Conservation (phyloP, 2,797 vertebrate genomes). For the Gorsachius magnificus region DNA sequence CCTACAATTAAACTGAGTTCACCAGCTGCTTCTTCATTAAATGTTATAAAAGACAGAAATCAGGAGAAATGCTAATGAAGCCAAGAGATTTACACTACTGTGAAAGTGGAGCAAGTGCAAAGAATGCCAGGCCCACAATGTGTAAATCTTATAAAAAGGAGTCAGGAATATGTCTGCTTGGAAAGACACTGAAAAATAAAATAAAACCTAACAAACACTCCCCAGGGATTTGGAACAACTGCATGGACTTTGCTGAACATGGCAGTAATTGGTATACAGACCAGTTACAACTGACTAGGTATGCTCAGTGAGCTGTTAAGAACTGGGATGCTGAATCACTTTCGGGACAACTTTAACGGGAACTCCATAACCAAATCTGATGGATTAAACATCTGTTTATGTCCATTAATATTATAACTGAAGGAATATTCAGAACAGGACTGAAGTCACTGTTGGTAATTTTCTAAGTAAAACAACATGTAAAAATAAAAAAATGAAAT, state of each 20-base stretch:
- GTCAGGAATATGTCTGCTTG: neutral
- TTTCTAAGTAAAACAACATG: neutral
- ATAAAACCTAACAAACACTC: neutral
- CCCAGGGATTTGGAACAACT: neutral
- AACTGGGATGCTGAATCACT: neutral
- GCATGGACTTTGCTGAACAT: neutral
- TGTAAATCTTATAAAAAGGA: neutral
- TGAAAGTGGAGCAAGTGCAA: neutral
- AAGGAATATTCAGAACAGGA: neutral
- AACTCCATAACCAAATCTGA: neutral
- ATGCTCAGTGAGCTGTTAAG: neutral
- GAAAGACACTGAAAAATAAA: neutral
- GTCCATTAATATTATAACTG: neutral
- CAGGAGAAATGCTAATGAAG: neutral
- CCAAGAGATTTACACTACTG: neutral
- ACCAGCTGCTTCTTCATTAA: neutral
- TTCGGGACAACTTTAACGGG: neutral
- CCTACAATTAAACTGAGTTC: neutral
- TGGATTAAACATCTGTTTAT: neutral
- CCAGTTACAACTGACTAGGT: no score
- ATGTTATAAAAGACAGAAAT: neutral
- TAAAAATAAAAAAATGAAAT: neutral
- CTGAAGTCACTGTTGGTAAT: neutral
- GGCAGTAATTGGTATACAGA: neutral
- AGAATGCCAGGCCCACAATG: neutral